These are phyloP conservation scores for Pyrrhia umbra DNA, from an alignment of 2,888 invertebrate species.

Conservation along the genomic window DNA sequence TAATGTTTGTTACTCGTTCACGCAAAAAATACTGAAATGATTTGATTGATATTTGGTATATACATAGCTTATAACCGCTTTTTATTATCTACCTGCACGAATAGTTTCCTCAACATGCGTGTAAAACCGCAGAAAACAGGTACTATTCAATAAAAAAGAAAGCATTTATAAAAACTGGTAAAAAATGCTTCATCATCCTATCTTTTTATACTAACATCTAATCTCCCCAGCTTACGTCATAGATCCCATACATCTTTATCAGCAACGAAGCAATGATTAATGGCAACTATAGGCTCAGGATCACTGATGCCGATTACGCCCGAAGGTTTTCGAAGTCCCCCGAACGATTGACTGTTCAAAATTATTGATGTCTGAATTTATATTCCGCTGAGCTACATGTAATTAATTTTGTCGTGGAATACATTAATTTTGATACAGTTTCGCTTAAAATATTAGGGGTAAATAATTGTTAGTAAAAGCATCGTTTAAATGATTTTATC, in stretches of 20 bases:
- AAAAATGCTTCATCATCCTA: slow-evolving; percentile 4
- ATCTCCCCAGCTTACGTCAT: slow-evolving; percentile 4
- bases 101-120: too few relatives aligned
- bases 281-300: slow-evolving; percentile 45
- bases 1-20: too few relatives aligned
- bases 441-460: background rate
- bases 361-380: slow-evolving; percentile 36
- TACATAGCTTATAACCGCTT: too few relatives aligned
- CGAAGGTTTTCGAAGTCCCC: slow-evolving; percentile 19
- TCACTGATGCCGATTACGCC: slow-evolving; percentile 26
- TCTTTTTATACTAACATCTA: background rate
- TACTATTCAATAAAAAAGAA: too few relatives aligned
- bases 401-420: slow-evolving; percentile 24
- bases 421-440: slow-evolving; percentile 16
- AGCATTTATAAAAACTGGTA: background rate
- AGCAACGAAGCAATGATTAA: slow-evolving; percentile 57
- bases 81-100: too few relatives aligned
- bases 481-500: background rate
- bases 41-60: too few relatives aligned
- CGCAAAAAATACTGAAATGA: too few relatives aligned
- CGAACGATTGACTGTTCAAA: slow-evolving; percentile 39
- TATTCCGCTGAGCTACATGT: slow-evolving; percentile 7
- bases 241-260: slow-evolving; percentile 41
- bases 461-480: background rate
- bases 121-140: too few relatives aligned